Evolutionary conservation across 2,113 vertebrate genomes (phyloP).

Genomic region (Corythornis vintsioides): DNA sequence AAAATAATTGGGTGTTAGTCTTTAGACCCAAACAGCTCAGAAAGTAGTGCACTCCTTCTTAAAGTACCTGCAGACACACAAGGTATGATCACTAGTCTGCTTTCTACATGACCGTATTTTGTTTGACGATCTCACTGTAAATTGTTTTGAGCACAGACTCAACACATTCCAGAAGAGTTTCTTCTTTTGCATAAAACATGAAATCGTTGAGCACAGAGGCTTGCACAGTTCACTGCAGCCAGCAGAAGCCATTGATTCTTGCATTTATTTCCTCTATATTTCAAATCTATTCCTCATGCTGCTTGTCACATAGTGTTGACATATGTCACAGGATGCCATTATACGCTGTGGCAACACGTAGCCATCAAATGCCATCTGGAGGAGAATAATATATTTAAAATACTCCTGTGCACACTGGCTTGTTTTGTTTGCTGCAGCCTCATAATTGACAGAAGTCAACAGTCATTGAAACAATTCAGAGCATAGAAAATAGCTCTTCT

Average conservation of each 20-base stretch:
- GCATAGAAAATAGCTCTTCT: slow-evolving; percentile 34
- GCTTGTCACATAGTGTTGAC: slow-evolving; percentile 66
- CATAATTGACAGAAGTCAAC: slow-evolving; percentile 2
- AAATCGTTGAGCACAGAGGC: not conserved
- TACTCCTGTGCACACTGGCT: not conserved
- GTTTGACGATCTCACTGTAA: slow-evolving; percentile 4
- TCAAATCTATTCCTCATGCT: slow-evolving; percentile 48
- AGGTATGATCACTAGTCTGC: not conserved
- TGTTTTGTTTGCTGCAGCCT: slow-evolving; percentile 9
- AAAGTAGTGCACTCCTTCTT: not conserved
- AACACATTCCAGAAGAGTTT: slow-evolving; percentile 1
- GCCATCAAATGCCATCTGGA: slow-evolving; percentile 36
- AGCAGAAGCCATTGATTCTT: slow-evolving; percentile 59
- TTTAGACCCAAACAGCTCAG: not conserved
- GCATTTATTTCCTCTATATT: slow-evolving; percentile 65
- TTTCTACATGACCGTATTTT: not conserved
- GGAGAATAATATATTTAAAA: slow-evolving; percentile 42
- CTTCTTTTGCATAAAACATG: slow-evolving; percentile 74
- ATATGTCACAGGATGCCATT: slow-evolving; percentile 62
- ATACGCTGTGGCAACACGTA: not conserved
- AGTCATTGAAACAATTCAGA: not conserved
- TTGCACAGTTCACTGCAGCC: slow-evolving; percentile 60
- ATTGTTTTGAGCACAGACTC: not conserved
- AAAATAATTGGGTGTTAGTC: not conserved
- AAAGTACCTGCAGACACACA: not conserved